Base-by-base conservation (phyloP, 1,140 invertebrate species). In the Chymomyza costata region DNA sequence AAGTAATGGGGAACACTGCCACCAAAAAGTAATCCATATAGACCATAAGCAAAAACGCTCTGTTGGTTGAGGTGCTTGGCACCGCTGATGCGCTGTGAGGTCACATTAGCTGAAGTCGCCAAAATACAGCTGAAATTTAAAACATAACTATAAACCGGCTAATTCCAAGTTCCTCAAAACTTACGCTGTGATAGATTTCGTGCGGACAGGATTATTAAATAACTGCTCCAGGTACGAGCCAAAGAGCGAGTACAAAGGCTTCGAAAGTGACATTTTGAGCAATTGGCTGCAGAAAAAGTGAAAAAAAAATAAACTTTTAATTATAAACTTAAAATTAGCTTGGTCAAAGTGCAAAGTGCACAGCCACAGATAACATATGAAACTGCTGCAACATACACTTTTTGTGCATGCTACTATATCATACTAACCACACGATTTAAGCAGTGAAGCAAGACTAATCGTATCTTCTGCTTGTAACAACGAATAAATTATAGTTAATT, bases 141-240 rank as follows among this genome's bases (percentile, higher is more conserved):
- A 43, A 14, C 25, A 18, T 39, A 52, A 28, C 19, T 48, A 19
- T 7, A n/a, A 15, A 7, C 6, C 1, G 11, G 10, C 2, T 1
- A 17, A 21, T n/a, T 25, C 6, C 2, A 8, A n/a, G 6, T n/a
- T 18, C n/a, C n/a, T n/a, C n/a, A n/a, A n/a, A 30, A 78, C 81
- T 88, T 87, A 92, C 92, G 91, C 92, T 21, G 90, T 92, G 41
- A 93, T 85, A 16, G 91, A 90, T 86, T 92, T 92, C 2, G 92
- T 93, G 83, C 88, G 90, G 14, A 93, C 86, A 1, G 92, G 92
- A 86, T 89, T 88, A 43, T 88, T 87, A 64, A 92, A 92, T 31
- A 93, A 86, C 73, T 91, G 90, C 58, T 90, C 88, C 60, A 93
- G 89, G 86, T 93, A 93, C 37, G 88, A 88, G 31, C 88, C 88